Percentiles rank a stretch among this genome's conserved stretches.
These are phyloP conservation scores for Cairina moschata DNA, from an alignment of 2,113 vertebrate genomes.

Conservation along the genomic window DNA sequence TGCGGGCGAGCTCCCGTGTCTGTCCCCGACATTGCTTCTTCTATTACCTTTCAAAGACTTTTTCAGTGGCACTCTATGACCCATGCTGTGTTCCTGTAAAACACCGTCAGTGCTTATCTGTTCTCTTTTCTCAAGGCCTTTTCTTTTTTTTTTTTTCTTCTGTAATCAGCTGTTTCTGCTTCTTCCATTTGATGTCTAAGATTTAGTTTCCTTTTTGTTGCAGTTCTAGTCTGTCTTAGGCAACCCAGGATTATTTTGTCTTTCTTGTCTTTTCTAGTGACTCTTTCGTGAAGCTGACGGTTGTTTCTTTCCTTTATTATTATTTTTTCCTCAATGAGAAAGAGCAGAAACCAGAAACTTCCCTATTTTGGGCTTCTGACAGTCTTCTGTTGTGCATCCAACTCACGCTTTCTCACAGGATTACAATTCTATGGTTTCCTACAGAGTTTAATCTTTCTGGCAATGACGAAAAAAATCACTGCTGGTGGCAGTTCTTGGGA, in stretches of 20 bases:
- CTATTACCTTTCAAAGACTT: not conserved
- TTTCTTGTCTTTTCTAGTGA: not conserved
- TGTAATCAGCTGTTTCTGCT: not conserved
- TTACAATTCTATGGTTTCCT: slow-evolving; percentile 17
- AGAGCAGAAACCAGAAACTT: slow-evolving; percentile 8
- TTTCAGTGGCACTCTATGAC: not conserved
- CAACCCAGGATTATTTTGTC: not conserved
- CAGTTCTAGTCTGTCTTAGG: not conserved
- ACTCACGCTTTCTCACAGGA: not conserved
- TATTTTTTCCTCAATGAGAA: not conserved
- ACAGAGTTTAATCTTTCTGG: slow-evolving; percentile 22
- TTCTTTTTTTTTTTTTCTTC: not conserved
- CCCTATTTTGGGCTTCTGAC: not conserved
- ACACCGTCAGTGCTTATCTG: not conserved
- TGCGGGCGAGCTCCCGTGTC: not conserved
- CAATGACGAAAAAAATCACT: not conserved
- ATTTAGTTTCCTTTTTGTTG: not conserved
- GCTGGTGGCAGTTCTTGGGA: not conserved
- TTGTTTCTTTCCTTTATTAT: not conserved
- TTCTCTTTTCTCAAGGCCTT: not conserved
- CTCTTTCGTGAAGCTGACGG: not conserved
- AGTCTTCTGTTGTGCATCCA: slow-evolving; percentile 1
- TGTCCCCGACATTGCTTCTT: not conserved
- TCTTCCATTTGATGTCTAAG: not conserved
- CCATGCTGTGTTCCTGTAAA: not conserved